Conservation (phyloP, 2,888 invertebrate genomes). For the Eudemis profundana region DNA sequence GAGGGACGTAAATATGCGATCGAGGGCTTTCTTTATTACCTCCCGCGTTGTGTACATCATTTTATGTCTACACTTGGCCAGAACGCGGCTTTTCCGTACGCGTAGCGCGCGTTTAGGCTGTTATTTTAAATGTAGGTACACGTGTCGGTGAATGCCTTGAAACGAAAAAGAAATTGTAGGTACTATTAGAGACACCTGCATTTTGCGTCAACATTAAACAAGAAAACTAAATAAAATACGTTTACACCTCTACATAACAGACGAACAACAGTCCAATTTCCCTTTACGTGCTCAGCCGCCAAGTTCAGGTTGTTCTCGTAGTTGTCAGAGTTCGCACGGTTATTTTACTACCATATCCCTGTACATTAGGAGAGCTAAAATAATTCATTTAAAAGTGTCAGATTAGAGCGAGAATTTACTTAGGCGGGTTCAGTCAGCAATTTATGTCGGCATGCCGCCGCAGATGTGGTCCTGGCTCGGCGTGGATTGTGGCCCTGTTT, state of each 20-base stretch:
- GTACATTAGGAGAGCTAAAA: slow-evolving; percentile 59
- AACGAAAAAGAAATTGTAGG: neutral
- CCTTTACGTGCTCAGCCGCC: slow-evolving; percentile 50
- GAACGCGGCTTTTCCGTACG: too few species aligned
- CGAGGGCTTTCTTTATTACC: too few species aligned
- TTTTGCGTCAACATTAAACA: slow-evolving; percentile 17
- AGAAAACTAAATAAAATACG: slow-evolving; percentile 34
- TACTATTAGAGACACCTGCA: neutral
- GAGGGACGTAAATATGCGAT: too few species aligned
- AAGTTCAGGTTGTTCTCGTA: slow-evolving; percentile 51
- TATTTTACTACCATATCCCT: slow-evolving; percentile 60
- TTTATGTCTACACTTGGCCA: too few species aligned
- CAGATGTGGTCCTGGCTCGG: slow-evolving; percentile 66
- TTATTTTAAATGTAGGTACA: neutral
- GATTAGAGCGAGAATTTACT: slow-evolving; percentile 74
- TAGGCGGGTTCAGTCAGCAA: slow-evolving; percentile 71
- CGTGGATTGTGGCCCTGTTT: slow-evolving; percentile 68
- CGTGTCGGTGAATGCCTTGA: neutral
- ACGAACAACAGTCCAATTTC: slow-evolving; percentile 36
- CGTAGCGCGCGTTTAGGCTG: neutral
- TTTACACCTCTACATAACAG: slow-evolving; percentile 21
- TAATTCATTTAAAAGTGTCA: slow-evolving; percentile 77
- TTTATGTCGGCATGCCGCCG: slow-evolving; percentile 68
- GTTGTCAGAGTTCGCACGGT: slow-evolving; percentile 56
- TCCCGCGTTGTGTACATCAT: too few species aligned